Evolutionary conservation across 2,113 vertebrate genomes (phyloP).

Genomic region (Eulacestoma nigropectus): DNA sequence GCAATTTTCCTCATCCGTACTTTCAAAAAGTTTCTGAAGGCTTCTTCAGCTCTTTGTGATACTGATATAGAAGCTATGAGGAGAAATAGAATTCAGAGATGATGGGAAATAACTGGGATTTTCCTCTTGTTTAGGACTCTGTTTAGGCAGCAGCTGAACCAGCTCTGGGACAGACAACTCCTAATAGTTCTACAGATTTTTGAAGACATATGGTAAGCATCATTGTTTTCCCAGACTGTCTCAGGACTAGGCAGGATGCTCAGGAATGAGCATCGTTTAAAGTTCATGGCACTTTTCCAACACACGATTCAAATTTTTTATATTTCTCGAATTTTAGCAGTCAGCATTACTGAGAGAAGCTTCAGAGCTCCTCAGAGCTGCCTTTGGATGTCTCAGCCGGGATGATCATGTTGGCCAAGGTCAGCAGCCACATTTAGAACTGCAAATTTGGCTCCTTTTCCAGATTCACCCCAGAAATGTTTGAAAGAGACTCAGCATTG

Average conservation of each 20-base stretch:
- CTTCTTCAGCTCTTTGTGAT: background rate
- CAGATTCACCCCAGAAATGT: background rate
- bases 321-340: rapidly evolving
- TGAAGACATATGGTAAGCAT: background rate
- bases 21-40: background rate
- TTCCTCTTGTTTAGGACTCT: background rate
- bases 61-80: background rate
- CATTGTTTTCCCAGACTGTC: background rate
- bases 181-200: background rate
- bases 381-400: background rate
- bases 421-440: background rate
- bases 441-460: background rate
- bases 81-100: background rate
- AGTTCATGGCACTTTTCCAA: background rate
- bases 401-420: background rate
- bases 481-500: background rate
- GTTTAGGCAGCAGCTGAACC: background rate
- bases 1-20: background rate
- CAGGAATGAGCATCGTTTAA: background rate
- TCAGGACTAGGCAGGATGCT: background rate
- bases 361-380: background rate
- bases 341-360: background rate
- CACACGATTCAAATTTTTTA: background rate
- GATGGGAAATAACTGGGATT: background rate
- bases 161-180: background rate